Evolutionary conservation across 2,888 invertebrate genomes (phyloP), one percentile per base, ranked within the genome.

Genomic region (Lycocerus yunnanus): DNA sequence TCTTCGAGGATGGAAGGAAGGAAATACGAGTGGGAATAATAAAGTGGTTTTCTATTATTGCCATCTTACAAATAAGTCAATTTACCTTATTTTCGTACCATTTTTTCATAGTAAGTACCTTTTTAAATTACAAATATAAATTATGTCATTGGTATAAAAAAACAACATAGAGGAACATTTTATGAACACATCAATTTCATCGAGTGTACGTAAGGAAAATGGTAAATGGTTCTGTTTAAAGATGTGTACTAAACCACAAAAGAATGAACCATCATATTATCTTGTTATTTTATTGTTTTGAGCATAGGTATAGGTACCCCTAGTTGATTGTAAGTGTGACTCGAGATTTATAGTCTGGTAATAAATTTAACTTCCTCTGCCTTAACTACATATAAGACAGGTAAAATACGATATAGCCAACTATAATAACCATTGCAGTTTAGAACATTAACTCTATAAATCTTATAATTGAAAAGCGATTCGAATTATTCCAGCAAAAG

Each of bases 351-450:
- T 80, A 80, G 76, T 63, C 70, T 58, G 66, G 80, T 69, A 78
- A 80, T 81, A 81, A 81, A 81, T 81, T 79, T 77, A 72, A 78
- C 76, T 77, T 78, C 78, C 73, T 77, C 73, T 68, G 72, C 76
- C 76, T 79, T 80, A 81, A 80, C 80, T 79, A 81, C 81, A 79
- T 78, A 79, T 80, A 79, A 80, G 81, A 81, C 81, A 81, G 80
- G 81, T 81, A 81, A 80, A 81, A 81, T 81, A 81, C 80, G 79
- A 80, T 81, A 79, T 76, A 78, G 79, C 78, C 80, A 76, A 78
- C 78, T 78, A 75, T 78, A 78, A 78, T 77, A 79, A 73, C 74
- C 72, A 74, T 73, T 73, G 76, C 77, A 77, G 74, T 76, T 78
- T 73, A 76, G 78, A 78, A 78, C 71, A 75, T 77, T 79, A 76